phyloP scores from a whole-genome alignment of 2,888 invertebrate genomes.

The Nomada flava region DNA sequence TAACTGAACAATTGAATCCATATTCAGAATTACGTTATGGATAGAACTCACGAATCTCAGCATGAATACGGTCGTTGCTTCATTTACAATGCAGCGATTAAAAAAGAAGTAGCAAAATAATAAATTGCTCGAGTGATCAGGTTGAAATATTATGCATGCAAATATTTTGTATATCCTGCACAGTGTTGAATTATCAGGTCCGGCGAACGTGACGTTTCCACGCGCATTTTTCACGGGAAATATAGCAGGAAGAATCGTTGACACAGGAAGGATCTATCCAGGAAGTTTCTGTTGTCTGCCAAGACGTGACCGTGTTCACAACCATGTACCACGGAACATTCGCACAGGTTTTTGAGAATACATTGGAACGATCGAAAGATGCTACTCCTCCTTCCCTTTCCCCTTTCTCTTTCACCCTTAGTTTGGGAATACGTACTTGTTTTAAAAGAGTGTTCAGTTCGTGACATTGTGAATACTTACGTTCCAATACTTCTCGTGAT shows the following conservation, averaged over 20 bases:
- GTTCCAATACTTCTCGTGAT: constrained; percentile 1
- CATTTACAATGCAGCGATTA: not conserved
- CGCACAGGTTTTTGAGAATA: constrained; percentile 28
- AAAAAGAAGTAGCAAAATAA: not conserved
- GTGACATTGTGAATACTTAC: not conserved
- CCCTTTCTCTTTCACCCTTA: not conserved
- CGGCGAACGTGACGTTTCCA: constrained; percentile 23
- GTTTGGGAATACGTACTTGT: not conserved
- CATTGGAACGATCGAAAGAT: constrained; percentile 18
- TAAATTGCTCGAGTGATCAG: constrained; percentile 3
- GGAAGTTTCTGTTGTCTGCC: constrained; percentile 26
- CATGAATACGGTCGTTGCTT: not conserved
- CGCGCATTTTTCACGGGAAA: constrained; percentile 33
- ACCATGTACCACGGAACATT: constrained; percentile 27
- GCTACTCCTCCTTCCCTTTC: not conserved
- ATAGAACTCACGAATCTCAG: not conserved
- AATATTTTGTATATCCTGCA: not conserved
- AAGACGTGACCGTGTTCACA: constrained; percentile 36
- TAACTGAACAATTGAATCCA: too few relatives aligned
- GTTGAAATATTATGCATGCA: constrained; percentile 6
- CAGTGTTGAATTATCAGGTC: constrained; percentile 14
- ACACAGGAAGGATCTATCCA: constrained; percentile 26
- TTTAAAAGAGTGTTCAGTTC: not conserved
- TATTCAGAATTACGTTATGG: not conserved
- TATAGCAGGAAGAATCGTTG: constrained; percentile 37